Conservation (phyloP, 64 coral and sea anemone species). For the Actinia tenebrosa region DNA sequence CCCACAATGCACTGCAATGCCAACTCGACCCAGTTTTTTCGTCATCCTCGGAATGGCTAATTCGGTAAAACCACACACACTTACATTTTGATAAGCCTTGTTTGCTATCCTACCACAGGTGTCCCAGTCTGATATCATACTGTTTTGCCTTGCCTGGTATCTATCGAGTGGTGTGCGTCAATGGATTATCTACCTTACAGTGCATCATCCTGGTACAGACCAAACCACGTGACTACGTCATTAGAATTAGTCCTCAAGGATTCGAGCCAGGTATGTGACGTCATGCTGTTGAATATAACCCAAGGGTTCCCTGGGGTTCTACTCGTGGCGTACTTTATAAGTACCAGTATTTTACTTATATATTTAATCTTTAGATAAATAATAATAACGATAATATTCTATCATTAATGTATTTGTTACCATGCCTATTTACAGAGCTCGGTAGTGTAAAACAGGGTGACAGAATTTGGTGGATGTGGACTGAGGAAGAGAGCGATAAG, state of each 20-base stretch:
- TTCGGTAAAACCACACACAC: too few species aligned
- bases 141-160: slow-evolving; percentile 36
- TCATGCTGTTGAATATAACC: neutral
- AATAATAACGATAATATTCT: neutral
- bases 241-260: slow-evolving; percentile 13
- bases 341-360: too few species aligned
- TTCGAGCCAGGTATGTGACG: slow-evolving; percentile 33
- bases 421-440: slow-evolving; percentile 16
- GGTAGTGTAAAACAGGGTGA: slow-evolving; percentile 25
- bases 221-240: slow-evolving; percentile 42
- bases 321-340: neutral
- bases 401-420: neutral
- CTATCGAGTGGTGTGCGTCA: slow-evolving; percentile 1
- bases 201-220: slow-evolving; percentile 35
- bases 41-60: too few species aligned
- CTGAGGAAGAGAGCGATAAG: neutral
- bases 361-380: neutral
- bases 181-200: slow-evolving; percentile 1
- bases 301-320: too few species aligned
- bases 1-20: too few species aligned
- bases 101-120: neutral
- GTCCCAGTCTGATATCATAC: slow-evolving; percentile 1
- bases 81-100: neutral
- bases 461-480: slow-evolving; percentile 37
- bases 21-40: too few species aligned